Base-by-base conservation (phyloP, 1,140 invertebrate genomes). In the Thaumetopoea pityocampa region DNA sequence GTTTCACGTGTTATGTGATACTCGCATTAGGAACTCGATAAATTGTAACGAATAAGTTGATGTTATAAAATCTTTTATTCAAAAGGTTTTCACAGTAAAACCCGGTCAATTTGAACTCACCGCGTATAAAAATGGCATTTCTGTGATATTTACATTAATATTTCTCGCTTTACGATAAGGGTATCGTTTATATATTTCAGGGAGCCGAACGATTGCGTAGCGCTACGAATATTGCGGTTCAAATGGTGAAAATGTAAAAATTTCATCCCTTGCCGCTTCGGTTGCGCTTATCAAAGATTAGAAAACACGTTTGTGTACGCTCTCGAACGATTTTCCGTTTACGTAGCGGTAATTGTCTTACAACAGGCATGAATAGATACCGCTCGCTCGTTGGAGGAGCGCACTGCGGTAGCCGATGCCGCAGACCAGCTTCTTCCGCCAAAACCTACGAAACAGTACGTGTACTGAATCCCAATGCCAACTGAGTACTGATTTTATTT, bases 401-500 rank as follows among this genome's bases (percentile, higher is more conserved):
- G 68, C 72, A 76, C 47, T 79, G 74, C 78, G 76, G 66, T 59
- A 68, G 57, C 67, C 41, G 30, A 32, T 50, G 59, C 59, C 58
- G 69, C 69, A 65, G 59, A 51, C 49, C 50, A 32, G 48, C 50
- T 45, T 50, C 44, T 55, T 64, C 56, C 63, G 51, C 54, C 59
- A 48, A 63, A 79, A 76, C 72, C 68, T 67, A 59, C 60, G 67
- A 71, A 69, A 60, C 61, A 55, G 47, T 43, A 77, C 78, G 77
- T 79, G 79, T 56, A 53, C 77, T 53, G 79, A 77, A 76, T 81
- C 60, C 63, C 51, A 70, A 83, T 74, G 70, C 20, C 43, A 45
- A 49, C 60, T 76, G 72, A n/a, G n/a, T 73, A 81, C 77, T 76
- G 77, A 79, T 83, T 80, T 80, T 80, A 78, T 80, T 78, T 80